Evolutionary conservation across 2,113 vertebrate species (phyloP), one percentile per base, ranked within the genome.

Genomic region (Condylura cristata): DNA sequence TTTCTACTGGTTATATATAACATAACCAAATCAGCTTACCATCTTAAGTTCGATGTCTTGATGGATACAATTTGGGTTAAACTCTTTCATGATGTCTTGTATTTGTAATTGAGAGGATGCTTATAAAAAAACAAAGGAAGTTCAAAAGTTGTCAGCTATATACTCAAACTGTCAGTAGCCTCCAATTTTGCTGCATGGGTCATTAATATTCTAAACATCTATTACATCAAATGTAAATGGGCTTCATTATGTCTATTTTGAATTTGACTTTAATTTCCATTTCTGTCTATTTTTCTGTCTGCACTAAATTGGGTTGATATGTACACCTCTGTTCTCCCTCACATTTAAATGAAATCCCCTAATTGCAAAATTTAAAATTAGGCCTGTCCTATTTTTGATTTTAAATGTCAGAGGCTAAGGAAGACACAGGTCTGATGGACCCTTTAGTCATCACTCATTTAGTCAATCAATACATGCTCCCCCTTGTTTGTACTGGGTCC

Each of bases 351-450:
- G 96, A 95, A 96, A 95, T 93, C 37, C 26, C 58, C 63, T 96
- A 94, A 94, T 84, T 93, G 66, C 75, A 94, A 96, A 96, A 93
- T 46, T 97, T 97, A 95, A 97, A 97, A 96, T 96, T 94, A 96
- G 92, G 28, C 58, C 58, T 94, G 81, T 93, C 85, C 85, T 63
- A 72, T 89, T 93, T 96, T 94, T 93, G 28, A 85, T 95, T 96
- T 96, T 88, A 92, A 96, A 71, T 95, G 96, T 96, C 96, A 97
- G 92, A 48, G 86, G 90, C 78, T 56, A 61, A 14, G 65, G 81
- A 96, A 96, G 95, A 94, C 34, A 85, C 46, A 95, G 91, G 78
- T 13, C 93, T 96, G 89, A 93, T 92, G 85, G 68, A 68, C 34
- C 87, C 74, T 28, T 96, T 96, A 86, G 58, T 90, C 93, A 93